Percentiles rank a stretch among this genome's conserved stretches.
phyloP scores from a whole-genome alignment of 1,140 invertebrate species.

The Drosophila paulistorum region DNA sequence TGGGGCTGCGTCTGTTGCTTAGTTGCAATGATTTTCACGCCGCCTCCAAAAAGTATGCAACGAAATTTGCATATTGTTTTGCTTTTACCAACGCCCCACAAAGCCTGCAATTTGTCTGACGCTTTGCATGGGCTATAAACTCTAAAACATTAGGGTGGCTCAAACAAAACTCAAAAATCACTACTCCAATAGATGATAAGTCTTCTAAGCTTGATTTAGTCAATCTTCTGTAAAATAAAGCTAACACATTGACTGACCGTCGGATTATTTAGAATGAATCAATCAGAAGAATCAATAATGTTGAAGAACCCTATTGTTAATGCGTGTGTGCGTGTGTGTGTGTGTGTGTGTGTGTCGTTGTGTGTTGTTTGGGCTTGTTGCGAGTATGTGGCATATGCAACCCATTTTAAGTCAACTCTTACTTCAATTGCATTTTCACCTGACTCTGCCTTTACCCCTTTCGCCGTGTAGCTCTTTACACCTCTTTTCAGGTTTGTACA shows the following conservation, averaged over 20 bases:
- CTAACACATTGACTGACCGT: too few species aligned
- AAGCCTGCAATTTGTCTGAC: conserved; percentile 47
- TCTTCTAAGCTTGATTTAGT: too few species aligned
- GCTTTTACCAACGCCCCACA: conserved; percentile 45
- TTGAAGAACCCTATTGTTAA: not conserved
- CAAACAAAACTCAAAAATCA: not conserved
- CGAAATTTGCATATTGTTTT: conserved; percentile 80
- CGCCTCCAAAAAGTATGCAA: conserved; percentile 78
- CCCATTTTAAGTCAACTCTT: conserved; percentile 48
- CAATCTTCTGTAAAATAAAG: too few species aligned
- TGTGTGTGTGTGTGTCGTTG: conserved; percentile 18
- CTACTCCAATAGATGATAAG: too few species aligned
- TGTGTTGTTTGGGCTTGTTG: conserved; percentile 34
- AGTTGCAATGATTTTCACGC: conserved; percentile 79
- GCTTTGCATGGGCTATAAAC: conserved; percentile 7
- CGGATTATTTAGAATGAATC: too few species aligned
- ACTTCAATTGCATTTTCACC: conserved; percentile 24
- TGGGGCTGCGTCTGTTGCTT: conserved; percentile 44
- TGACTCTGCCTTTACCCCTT: conserved; percentile 7
- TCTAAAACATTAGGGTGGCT: not conserved
- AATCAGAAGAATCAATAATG: not conserved
- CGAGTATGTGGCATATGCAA: conserved; percentile 42
- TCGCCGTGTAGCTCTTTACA: conserved; percentile 29
- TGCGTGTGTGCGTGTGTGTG: conserved; percentile 1
- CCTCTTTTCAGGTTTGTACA: conserved; percentile 31